These are phyloP conservation scores for Apis cerana DNA, from an alignment of 1,140 invertebrate species.

Conservation along the genomic window DNA sequence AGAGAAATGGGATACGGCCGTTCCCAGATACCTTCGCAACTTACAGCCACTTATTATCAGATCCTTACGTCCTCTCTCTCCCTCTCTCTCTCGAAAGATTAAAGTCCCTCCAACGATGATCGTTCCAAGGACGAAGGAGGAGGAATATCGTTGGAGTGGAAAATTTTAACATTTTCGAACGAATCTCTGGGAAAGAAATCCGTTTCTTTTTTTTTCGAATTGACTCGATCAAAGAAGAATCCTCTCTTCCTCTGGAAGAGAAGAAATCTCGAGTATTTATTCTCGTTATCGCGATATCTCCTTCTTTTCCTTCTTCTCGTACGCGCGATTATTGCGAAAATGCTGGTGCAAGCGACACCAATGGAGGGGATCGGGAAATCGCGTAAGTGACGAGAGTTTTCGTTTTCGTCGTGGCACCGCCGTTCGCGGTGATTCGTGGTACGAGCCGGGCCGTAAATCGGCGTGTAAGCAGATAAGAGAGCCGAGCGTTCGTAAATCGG, in stretches of 20 bases:
- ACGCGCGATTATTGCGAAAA: conserved; percentile 24
- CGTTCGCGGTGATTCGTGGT: conserved; percentile 27
- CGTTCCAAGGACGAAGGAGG: no score
- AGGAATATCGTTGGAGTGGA: no score
- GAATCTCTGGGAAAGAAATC: no score
- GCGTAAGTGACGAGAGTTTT: conserved; percentile 43
- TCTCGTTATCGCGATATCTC: conserved; percentile 19
- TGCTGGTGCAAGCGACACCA: conserved; percentile 10
- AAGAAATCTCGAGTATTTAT: conserved; percentile 45
- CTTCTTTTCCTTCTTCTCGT: not conserved
- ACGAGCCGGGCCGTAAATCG: conserved; percentile 49
- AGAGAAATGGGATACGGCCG: conserved; percentile 10
- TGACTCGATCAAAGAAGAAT: no score
- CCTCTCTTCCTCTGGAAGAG: no score
- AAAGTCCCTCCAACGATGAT: no score
- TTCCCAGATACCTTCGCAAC: not conserved
- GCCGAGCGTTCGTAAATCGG: conserved; percentile 54
- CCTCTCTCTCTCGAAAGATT: no score
- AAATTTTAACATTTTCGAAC: no score
- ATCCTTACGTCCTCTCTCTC: not conserved
- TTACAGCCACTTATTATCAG: conserved; percentile 38
- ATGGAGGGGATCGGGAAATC: conserved; percentile 51
- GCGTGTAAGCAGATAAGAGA: conserved; percentile 56
- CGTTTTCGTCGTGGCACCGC: conserved; percentile 37
- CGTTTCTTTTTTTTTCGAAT: no score